Conservation (phyloP, 2,113 vertebrate species). For the Oncorhynchus tshawytscha region DNA sequence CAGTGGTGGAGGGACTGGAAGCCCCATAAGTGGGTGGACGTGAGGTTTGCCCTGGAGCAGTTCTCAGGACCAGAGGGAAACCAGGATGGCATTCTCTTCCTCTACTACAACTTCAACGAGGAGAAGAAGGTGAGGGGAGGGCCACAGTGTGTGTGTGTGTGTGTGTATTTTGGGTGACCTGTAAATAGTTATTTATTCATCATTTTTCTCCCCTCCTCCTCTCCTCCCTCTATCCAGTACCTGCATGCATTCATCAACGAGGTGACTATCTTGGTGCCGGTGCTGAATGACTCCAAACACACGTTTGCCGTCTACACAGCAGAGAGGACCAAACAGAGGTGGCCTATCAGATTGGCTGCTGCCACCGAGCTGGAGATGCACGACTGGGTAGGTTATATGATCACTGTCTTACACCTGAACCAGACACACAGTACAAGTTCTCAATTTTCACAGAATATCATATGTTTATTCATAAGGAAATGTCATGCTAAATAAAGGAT, state of each 20-base stretch:
- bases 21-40: conserved; percentile 91
- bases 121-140: conserved; percentile 88
- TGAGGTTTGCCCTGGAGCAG: conserved; percentile 92
- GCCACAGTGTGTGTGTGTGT: background rate
- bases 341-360: conserved; percentile 89
- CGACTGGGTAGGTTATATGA: conserved; percentile 81
- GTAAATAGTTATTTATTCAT: too few species aligned
- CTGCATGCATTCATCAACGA: conserved; percentile 93
- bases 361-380: conserved; percentile 93
- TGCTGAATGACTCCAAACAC: conserved; percentile 89
- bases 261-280: conserved; percentile 90
- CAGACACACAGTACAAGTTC: too few species aligned
- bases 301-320: conserved; percentile 94
- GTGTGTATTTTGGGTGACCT: too few species aligned
- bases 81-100: conserved; percentile 92
- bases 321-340: conserved; percentile 89
- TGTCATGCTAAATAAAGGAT: too few species aligned
- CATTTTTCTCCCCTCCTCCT: too few species aligned
- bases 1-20: conserved; percentile 98
- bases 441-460: too few species aligned
- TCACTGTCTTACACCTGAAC: background rate
- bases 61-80: conserved; percentile 86
- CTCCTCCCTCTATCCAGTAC: conserved; percentile 73
- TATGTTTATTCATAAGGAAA: too few species aligned
- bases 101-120: conserved; percentile 90